Base-by-base conservation (phyloP, 2,797 vertebrate genomes). In the Heteromormyrus szaboi region DNA sequence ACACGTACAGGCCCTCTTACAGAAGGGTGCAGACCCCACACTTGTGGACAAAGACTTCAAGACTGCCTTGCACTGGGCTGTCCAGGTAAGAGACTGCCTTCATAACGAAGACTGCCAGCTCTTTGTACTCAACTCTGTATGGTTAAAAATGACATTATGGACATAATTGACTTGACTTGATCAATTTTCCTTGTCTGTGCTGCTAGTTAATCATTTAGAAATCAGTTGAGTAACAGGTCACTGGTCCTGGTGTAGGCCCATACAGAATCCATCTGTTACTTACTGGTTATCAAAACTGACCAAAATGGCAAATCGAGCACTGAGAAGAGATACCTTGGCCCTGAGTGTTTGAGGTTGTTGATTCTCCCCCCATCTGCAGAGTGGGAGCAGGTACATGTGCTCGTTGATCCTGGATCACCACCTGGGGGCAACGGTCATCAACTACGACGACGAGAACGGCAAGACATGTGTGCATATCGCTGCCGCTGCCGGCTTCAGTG, bases 11-110 rank as follows among this genome's bases (percentile, higher is more conserved):
- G 94, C 94, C 29, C 93, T 98, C 89, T 92, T 98, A 92, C 96
- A 97, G 90, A 97, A 95, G 89, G 97, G 97, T 88, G 96, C 97
- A 22, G 97, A 98, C 85, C 96, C 94, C 0, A 97, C 96, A 0
- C 93, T 97, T 59, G 96, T 97, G 92, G 97, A 97, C 93, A 97
- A 97, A 91, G 97, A 97, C 93, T 97, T 97, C 89, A 97, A 97
- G 93, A 97, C 97, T 0, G 95, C 97, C 87, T 96, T 98, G 87
- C 97, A 98, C 88, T 98, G 97, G 97, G 97, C 97, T 25, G 97
- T 97, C 19, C 97, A 97, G 96, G 97, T 97, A 90, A 93, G 68
- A 59, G 48, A 41, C 7, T 19, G 25, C 51, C 48, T 51, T 9
- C 29, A 37, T 65, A 12, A 14, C 14, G 2, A 79, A 79, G 72